These are phyloP conservation scores for Aleadryas rufinucha DNA, from an alignment of 2,113 vertebrate species.

Conservation along the genomic window DNA sequence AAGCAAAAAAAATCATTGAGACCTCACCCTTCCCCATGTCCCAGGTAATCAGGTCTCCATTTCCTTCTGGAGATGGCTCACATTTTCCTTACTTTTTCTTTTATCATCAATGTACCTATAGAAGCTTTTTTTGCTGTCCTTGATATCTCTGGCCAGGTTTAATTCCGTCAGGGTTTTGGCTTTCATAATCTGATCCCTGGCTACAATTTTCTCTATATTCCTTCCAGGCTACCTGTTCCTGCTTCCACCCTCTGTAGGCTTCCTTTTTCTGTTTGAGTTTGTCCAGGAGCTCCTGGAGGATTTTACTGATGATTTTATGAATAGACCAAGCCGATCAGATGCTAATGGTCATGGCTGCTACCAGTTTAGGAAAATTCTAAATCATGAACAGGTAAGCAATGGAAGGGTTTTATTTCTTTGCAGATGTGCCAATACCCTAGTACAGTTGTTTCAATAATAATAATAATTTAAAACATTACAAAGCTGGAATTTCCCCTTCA, in stretches of 20 bases:
- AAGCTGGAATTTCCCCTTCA: constrained; percentile 28
- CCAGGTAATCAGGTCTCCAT: not conserved
- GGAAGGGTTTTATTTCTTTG: constrained; percentile 18
- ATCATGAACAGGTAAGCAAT: not conserved
- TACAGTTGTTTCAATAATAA: not conserved
- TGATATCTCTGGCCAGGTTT: not conserved
- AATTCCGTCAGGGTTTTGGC: not conserved
- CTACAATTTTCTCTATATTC: not conserved
- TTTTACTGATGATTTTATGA: not conserved
- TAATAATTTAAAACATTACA: constrained; percentile 29
- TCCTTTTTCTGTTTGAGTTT: not conserved
- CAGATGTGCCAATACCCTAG: not conserved
- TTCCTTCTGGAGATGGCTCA: not conserved
- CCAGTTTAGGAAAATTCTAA: not conserved
- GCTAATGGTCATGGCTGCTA: not conserved
- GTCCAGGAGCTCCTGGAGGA: not conserved
- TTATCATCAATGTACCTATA: not conserved
- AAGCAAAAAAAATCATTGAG: not conserved
- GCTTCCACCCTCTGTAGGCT: not conserved
- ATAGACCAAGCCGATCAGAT: not conserved
- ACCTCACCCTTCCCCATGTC: not conserved
- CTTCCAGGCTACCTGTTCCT: not conserved
- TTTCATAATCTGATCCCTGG: not conserved
- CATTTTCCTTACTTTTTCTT: not conserved
- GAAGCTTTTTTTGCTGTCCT: not conserved